Conservation (phyloP, 2,113 vertebrate species). For the Ctenomys sociabilis region DNA sequence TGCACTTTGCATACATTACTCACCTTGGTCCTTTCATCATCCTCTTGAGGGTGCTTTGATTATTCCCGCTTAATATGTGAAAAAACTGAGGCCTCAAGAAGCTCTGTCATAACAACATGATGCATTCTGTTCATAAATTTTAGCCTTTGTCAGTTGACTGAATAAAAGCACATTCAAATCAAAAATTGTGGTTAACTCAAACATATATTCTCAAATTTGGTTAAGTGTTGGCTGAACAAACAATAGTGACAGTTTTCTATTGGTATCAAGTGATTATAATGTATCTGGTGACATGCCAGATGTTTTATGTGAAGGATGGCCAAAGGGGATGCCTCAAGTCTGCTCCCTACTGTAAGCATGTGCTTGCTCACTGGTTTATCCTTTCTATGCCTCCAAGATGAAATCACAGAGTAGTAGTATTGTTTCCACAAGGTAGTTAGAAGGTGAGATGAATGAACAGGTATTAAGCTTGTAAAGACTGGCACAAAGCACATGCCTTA, state of each 20-base stretch:
- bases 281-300: neutral
- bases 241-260: neutral
- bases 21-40: neutral
- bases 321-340: neutral
- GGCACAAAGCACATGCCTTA: neutral
- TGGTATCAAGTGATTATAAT: neutral
- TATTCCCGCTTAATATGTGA: slow-evolving; percentile 12
- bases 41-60: slow-evolving; percentile 8
- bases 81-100: neutral
- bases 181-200: neutral
- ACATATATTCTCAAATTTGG: neutral
- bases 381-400: neutral
- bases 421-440: neutral
- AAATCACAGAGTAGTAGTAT: neutral
- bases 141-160: slow-evolving; percentile 15
- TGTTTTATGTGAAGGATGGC: neutral
- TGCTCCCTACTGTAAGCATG: neutral
- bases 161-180: neutral
- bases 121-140: neutral
- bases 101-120: neutral
- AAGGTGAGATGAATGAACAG: neutral
- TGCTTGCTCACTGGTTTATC: neutral
- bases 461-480: neutral
- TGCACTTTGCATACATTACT: neutral
- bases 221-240: neutral